Percentiles rank a stretch among this genome's conserved stretches.
phyloP scores from a whole-genome alignment of 2,113 vertebrate species.

The rat (Rattus norvegicus) region GRCr8 NC_086032.1:94740501-94741000 shows the following conservation, averaged over 20 bases:
- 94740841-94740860: too few species aligned
- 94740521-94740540: neutral
- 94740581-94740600: neutral
- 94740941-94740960: neutral
- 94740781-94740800: neutral
- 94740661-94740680: neutral
- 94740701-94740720: neutral
- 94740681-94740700: neutral
- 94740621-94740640: neutral
- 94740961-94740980: too few species aligned
- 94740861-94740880: neutral
- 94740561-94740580: neutral
- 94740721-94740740: neutral
- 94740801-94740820: neutral
- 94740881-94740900: neutral
- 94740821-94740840: neutral
- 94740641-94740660: neutral
- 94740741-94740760: neutral
- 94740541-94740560: neutral
- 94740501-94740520: neutral
- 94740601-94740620: neutral
- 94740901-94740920: neutral
- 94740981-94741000: too few species aligned
- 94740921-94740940: neutral
- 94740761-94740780: neutral